Base-by-base conservation (phyloP, 2,888 invertebrate genomes). In the Pteria penguin region DNA sequence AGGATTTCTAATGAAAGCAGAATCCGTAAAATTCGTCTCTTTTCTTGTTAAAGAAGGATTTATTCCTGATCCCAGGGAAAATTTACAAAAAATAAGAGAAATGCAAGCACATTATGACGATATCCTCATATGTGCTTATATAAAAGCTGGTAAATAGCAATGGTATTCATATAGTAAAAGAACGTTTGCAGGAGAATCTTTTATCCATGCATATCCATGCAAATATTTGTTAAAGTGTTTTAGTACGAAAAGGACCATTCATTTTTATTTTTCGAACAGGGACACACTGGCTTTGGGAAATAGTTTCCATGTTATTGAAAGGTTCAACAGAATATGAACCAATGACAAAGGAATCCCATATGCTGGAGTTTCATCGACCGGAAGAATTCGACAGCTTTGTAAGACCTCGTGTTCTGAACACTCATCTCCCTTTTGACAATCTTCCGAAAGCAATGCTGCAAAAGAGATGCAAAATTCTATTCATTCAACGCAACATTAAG, bases 271-370 rank as follows among this genome's bases (percentile, higher is more conserved):
- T 52, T 52, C 26, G 4, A 27, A 24, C 2, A 71, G 70, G 70
- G 18, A 71, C 70, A 29, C 70, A 71, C 24, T 71, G 70, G 72
- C 24, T 66, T n/a, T 72, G 58, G 65, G 72, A 72, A 45, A 72
- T 72, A 57, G 52, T 36, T 27, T 55, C 52, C 22, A 72, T 72
- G 72, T 29, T 72, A 32, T 33, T 58, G 4, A 72, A 65, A 24
- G 65, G 65, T 5, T 55, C 62, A 24, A 45, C 66, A 8, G 72
- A 72, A 22, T 72, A 66, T 14, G 29, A 58, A 11, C 31, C 27
- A n/a, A 24, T 58, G 4, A 33, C 45, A 8, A 72, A 72, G 45
- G 72, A 72, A 58, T 32, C 57, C 14, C 24, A 18, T n/a, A 72
- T 72, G 72, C 22, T 72, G 1, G 72, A 72, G 26, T 66, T 72